phyloP scores from a whole-genome alignment of 2,113 vertebrate species.

The Etheostoma spectabile region DNA sequence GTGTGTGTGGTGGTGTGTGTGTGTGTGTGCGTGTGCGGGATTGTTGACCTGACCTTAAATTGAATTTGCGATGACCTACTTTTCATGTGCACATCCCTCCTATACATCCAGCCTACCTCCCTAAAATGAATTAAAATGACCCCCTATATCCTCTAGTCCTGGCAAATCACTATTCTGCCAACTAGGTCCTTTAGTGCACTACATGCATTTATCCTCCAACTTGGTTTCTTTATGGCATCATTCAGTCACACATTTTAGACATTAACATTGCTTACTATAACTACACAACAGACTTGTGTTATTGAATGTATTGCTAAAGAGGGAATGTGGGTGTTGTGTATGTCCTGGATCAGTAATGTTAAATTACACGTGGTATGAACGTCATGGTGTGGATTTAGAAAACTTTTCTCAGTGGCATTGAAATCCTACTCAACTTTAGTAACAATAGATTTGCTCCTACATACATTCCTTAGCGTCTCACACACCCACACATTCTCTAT shows the following conservation, averaged over 20 bases:
- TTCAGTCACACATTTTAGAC: constrained; percentile 41
- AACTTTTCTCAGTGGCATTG: constrained; percentile 40
- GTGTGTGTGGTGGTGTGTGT: constrained; percentile 8
- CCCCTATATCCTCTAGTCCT: constrained; percentile 31
- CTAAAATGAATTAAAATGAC: constrained; percentile 53
- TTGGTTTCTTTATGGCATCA: constrained; percentile 25
- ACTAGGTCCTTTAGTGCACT: constrained; percentile 60
- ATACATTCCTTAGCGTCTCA: constrained; percentile 63
- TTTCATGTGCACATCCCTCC: constrained; percentile 40
- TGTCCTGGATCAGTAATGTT: not conserved
- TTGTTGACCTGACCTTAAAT: constrained; percentile 51
- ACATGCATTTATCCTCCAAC: constrained; percentile 55
- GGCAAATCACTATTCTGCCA: constrained; percentile 29
- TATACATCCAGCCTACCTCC: constrained; percentile 15
- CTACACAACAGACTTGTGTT: not conserved
- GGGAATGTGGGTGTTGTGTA: not conserved
- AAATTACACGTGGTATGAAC: constrained; percentile 17
- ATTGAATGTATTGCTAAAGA: not conserved
- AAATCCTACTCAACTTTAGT: constrained; percentile 26
- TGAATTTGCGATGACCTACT: constrained; percentile 64
- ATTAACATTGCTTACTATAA: not conserved
- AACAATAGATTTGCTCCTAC: constrained; percentile 59
- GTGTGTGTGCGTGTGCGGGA: not conserved
- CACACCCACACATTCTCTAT: constrained; percentile 64
- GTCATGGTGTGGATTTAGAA: constrained; percentile 23